Evolutionary conservation across 2,797 vertebrate genomes (phyloP).

Genomic region (Xenops minutus): DNA sequence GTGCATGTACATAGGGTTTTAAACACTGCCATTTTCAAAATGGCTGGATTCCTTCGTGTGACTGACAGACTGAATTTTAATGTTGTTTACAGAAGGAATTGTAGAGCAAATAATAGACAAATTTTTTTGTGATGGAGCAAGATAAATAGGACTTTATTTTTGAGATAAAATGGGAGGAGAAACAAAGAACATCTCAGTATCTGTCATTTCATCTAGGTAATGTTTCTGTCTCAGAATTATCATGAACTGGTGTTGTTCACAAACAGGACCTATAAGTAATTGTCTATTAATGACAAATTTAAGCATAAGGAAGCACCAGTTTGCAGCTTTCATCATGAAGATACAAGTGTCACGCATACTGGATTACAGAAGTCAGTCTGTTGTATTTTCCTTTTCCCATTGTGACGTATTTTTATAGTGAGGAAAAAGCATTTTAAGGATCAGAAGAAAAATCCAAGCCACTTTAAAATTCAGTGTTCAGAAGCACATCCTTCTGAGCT

Average conservation of each 20-base stretch:
- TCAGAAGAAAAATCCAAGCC: not conserved
- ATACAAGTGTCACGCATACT: not conserved
- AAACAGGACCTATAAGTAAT: not conserved
- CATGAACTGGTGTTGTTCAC: not conserved
- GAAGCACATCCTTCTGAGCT: not conserved
- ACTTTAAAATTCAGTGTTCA: not conserved
- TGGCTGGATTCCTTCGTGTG: not conserved
- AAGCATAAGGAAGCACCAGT: not conserved
- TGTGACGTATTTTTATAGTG: not conserved
- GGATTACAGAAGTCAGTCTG: not conserved
- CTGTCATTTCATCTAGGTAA: not conserved
- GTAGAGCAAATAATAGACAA: not conserved
- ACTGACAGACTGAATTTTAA: not conserved
- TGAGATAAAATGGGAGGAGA: not conserved
- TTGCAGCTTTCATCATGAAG: not conserved
- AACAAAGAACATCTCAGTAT: not conserved
- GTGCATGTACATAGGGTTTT: not conserved
- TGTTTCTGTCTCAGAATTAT: not conserved
- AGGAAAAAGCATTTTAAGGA: not conserved
- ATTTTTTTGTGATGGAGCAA: not conserved
- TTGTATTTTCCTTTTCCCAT: conserved; percentile 20
- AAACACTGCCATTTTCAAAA: not conserved
- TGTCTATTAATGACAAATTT: not conserved
- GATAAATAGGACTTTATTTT: not conserved
- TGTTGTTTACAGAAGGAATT: not conserved